Percentiles rank a stretch among this genome's conserved stretches.
These are phyloP conservation scores for Acanthopagrus latus DNA, from an alignment of 2,797 vertebrate genomes.

Conservation along the genomic window DNA sequence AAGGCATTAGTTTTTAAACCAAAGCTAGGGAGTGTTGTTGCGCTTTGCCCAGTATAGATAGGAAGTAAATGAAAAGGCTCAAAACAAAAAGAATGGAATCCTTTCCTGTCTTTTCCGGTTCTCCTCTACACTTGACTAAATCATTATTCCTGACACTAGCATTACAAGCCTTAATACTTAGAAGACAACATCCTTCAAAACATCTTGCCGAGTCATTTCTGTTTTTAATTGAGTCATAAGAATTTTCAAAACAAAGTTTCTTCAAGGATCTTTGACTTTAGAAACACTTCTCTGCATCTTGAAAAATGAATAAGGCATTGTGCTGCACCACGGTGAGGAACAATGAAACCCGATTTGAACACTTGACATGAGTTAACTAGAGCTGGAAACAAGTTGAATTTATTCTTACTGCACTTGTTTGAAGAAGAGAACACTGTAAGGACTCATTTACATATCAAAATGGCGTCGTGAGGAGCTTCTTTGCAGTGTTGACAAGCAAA, in stretches of 20 bases:
- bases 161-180: constrained; percentile 1
- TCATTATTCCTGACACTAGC: background rate
- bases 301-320: background rate
- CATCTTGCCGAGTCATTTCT: background rate
- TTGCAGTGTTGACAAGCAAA: constrained; percentile 4
- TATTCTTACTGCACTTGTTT: background rate
- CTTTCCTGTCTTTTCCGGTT: background rate
- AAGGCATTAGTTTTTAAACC: background rate
- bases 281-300: background rate
- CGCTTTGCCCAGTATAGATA: background rate
- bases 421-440: background rate
- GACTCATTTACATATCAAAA: constrained; percentile 1
- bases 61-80: constrained; percentile 16
- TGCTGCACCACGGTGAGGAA: background rate
- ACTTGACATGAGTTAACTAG: background rate
- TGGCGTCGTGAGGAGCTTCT: background rate
- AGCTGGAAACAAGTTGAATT: background rate
- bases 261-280: background rate
- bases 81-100: constrained; percentile 14
- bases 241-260: background rate
- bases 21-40: background rate
- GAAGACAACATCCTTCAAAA: constrained; percentile 1
- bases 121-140: background rate
- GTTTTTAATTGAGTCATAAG: background rate
- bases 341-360: background rate